These are phyloP conservation scores for Beroe forskalii DNA, from an alignment of 37 sponge, comb jelly and placozoan genomes.

Conservation along the genomic window DNA sequence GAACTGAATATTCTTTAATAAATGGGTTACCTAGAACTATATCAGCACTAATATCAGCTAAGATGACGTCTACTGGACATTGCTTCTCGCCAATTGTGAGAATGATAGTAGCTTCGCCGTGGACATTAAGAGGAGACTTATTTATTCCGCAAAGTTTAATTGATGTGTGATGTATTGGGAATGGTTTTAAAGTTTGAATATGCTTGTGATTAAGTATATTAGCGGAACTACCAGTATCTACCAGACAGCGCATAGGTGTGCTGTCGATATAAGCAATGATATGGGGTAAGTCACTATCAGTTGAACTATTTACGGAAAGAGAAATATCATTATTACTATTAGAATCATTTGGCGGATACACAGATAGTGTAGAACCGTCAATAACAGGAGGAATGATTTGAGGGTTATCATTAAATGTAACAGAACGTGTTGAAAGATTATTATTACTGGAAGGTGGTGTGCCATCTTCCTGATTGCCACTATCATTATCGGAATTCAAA, in stretches of 20 bases:
- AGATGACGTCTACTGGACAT: slow-evolving; percentile 12
- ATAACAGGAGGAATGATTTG: neutral
- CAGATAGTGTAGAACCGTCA: neutral
- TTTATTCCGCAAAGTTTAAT: neutral
- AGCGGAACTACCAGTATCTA: slow-evolving; percentile 3
- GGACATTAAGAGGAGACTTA: neutral
- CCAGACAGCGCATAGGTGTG: neutral
- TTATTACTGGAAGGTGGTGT: neutral
- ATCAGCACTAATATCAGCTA: neutral
- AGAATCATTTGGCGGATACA: neutral
- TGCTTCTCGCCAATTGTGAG: neutral
- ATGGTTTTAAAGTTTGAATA: neutral
- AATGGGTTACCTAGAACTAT: slow-evolving; percentile 9
- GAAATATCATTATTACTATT: neutral
- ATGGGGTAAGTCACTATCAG: neutral
- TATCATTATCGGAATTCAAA: no score
- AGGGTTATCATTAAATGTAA: neutral
- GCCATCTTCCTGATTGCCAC: no score
- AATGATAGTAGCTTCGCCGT: neutral
- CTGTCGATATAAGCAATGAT: neutral
- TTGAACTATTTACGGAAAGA: slow-evolving; percentile 24
- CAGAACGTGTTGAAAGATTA: neutral
- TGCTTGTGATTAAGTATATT: slow-evolving; percentile 3
- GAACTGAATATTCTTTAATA: neutral
- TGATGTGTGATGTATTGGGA: neutral